Conservation (phyloP, 2,888 invertebrate species). For the Acanthosoma haemorrhoidale region DNA sequence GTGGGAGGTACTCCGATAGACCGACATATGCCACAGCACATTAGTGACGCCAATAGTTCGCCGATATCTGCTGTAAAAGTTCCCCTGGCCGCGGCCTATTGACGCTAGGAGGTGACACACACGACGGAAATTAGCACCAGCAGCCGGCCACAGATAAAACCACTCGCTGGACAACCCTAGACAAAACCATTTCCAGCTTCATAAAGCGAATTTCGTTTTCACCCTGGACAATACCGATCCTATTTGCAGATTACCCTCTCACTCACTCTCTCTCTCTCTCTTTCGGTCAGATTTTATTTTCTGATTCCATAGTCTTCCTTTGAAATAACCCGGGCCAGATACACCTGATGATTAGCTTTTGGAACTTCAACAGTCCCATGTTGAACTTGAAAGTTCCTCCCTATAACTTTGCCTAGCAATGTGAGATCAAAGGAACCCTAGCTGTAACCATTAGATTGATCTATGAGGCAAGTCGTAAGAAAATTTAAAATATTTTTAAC, state of each 20-base stretch:
- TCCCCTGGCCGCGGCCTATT: not conserved
- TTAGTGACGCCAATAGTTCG: not conserved
- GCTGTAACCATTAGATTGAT: too few relatives aligned
- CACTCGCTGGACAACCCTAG: not conserved
- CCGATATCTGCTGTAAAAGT: not conserved
- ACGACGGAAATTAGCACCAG: constrained; percentile 22
- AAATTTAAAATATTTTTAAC: too few relatives aligned
- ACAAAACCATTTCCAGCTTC: constrained; percentile 16
- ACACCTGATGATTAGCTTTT: not conserved
- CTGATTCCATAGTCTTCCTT: constrained; percentile 8
- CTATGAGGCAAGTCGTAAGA: too few relatives aligned
- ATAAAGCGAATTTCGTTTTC: constrained; percentile 15
- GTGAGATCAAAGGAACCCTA: too few relatives aligned
- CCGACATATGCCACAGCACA: not conserved
- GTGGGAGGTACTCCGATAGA: not conserved
- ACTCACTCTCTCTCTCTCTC: too few relatives aligned
- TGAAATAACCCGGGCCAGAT: not conserved
- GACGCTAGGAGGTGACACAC: constrained; percentile 21
- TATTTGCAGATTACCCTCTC: constrained; percentile 20
- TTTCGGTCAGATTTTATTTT: constrained; percentile 20
- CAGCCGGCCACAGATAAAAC: constrained; percentile 5
- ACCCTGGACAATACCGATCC: constrained; percentile 16
- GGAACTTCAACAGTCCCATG: not conserved
- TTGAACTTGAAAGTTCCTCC: too few relatives aligned
- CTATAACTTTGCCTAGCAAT: too few relatives aligned